Evolutionary conservation across 1,140 invertebrate genomes (phyloP).

Genomic region (Papilio polytes): DNA sequence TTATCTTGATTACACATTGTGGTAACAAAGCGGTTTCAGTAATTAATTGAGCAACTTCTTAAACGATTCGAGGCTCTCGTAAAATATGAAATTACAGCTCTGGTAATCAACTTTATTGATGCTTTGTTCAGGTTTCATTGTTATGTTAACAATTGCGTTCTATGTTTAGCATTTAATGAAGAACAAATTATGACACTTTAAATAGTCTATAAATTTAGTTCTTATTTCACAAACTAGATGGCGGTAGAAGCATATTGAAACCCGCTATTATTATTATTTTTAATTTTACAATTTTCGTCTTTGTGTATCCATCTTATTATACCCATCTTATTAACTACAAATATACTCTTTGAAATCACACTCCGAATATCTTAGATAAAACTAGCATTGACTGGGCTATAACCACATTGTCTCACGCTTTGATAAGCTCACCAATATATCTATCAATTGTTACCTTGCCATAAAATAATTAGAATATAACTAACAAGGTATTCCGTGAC

Average conservation of each 20-base stretch:
- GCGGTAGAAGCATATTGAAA: background rate
- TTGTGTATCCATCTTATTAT: too few relatives aligned
- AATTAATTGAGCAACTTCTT: slow-evolving; percentile 29
- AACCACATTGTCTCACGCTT: too few relatives aligned
- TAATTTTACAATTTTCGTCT: background rate
- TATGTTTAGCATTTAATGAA: background rate
- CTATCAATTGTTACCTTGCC: too few relatives aligned
- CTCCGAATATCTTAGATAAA: background rate
- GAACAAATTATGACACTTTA: background rate
- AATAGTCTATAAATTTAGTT: background rate
- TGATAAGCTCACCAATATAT: too few relatives aligned
- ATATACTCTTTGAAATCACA: too few relatives aligned
- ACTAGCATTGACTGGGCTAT: too few relatives aligned
- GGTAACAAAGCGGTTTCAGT: slow-evolving; percentile 28
- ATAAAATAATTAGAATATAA: background rate
- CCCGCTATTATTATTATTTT: background rate
- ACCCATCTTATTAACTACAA: too few relatives aligned
- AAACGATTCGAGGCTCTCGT: background rate
- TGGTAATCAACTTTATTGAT: slow-evolving; percentile 11
- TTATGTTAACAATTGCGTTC: background rate
- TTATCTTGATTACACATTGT: slow-evolving; percentile 17
- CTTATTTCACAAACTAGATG: background rate
- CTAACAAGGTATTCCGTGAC: slow-evolving; percentile 27
- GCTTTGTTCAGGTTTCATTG: slow-evolving; percentile 12
- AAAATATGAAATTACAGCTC: slow-evolving; percentile 27